Evolutionary conservation across 2,113 vertebrate species (phyloP), one percentile per base, ranked within the genome.

Genomic region (Bostrychus sinensis): DNA sequence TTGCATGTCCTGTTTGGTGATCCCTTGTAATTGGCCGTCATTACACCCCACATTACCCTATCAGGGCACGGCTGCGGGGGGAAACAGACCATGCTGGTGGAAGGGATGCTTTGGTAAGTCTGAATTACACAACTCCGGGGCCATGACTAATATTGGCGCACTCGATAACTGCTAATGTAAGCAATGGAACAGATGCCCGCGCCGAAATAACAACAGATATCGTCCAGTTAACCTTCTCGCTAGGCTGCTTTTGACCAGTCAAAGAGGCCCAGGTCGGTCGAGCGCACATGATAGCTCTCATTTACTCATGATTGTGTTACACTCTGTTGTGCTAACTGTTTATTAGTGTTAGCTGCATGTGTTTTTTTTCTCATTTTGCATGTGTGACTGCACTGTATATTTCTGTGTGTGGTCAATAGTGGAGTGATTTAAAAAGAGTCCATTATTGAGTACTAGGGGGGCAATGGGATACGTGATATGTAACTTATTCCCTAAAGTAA

Each of bases 11-110:
- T 89, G 89, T 87, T 91, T 82, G 73, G 84, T 91, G 91, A 91
- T 89, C 89, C 88, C 76, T 76, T 84, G 76, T 91, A 92, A 91
- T 91, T 88, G 80, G 85, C 83, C 71, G 30, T 86, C 86, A 92
- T 92, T 92, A 91, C 87, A 89, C 81, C 81, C 85, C 56, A 80
- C 89, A 92, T 91, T 91, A 90, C 78, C 83, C 82, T 87, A 88
- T 85, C 83, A 74, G 87, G 71, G 84, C 69, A 83, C 22, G 75
- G 81, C 86, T 80, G 79, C 83, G 89, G 76, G 80, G 86, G 81
- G 85, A 87, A 90, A 85, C 83, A 85, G 89, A 90, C 89, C 90
- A 82, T 89, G 83, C 82, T 84, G 81, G 81, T 36, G 86, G 82
- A 90, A 77, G 68, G 78, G 56, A 86, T 53, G 89, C 89, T 90